Conservation (phyloP, 30 jellyfish, hydroid and myxozoan genomes). For the Sanderia malayensis region DNA sequence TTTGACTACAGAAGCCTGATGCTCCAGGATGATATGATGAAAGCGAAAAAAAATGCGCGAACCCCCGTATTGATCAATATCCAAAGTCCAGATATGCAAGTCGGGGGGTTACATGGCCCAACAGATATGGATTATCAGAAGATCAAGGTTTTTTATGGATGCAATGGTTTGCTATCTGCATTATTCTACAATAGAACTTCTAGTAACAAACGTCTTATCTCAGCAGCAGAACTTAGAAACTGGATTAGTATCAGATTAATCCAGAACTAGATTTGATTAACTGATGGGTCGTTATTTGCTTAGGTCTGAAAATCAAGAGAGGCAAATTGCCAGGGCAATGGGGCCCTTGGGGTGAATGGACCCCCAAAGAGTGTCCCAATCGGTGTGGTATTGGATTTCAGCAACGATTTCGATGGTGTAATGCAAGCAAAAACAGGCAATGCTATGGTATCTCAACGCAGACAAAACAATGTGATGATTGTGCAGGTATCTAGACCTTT, state of each 20-base stretch:
- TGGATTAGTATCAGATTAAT: too few relatives aligned
- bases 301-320: neutral
- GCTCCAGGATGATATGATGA: neutral
- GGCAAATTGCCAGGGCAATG: neutral
- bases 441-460: neutral
- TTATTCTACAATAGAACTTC: too few relatives aligned
- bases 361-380: neutral
- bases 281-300: too few relatives aligned
- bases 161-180: neutral
- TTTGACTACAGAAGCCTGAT: neutral
- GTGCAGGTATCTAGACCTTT: neutral
- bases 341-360: neutral
- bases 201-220: too few relatives aligned
- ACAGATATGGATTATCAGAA: neutral
- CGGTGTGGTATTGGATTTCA: neutral
- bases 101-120: neutral
- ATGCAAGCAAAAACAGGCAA: neutral
- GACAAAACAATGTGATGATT: neutral
- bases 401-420: neutral
- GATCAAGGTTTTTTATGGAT: neutral
- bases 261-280: too few relatives aligned
- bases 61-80: neutral
- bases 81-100: neutral
- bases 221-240: too few relatives aligned
- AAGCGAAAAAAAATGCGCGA: neutral